Percentiles rank a stretch among this genome's conserved stretches.
Conservation (phyloP, 2,113 vertebrate genomes). For the Arvicanthis niloticus region DNA sequence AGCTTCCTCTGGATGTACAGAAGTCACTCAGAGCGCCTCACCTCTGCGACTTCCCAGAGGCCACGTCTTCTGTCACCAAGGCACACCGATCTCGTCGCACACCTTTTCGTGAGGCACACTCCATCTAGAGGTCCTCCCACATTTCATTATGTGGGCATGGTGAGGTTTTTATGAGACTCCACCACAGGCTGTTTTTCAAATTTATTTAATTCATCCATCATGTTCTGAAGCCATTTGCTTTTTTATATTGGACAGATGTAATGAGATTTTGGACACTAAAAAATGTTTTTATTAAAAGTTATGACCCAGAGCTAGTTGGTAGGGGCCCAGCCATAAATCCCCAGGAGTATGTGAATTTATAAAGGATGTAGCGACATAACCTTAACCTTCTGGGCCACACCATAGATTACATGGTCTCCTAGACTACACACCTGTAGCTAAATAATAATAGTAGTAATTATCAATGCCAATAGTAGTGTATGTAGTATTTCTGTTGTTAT, state of each 20-base stretch:
- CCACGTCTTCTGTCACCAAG: conserved; percentile 58
- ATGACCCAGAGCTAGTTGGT: conserved; percentile 82
- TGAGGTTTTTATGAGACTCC: conserved; percentile 78
- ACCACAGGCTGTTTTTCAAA: conserved; percentile 81
- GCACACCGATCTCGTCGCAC: too few species aligned
- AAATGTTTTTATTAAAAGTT: conserved; percentile 86
- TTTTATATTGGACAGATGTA: conserved; percentile 84
- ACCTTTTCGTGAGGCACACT: too few species aligned
- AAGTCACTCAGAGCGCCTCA: background rate
- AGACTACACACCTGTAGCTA: conserved; percentile 43
- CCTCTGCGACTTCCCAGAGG: conserved; percentile 18
- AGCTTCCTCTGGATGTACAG: background rate
- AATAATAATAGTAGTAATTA: background rate
- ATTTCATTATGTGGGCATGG: conserved; percentile 73
- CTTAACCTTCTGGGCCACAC: conserved; percentile 75
- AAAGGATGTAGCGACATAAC: conserved; percentile 64
- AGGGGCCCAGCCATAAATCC: conserved; percentile 80
- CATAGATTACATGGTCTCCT: conserved; percentile 56
- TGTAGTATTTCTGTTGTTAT: background rate
- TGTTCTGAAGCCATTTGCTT: conserved; percentile 82
- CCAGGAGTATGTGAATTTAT: conserved; percentile 74
- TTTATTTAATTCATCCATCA: conserved; percentile 86
- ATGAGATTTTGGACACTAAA: conserved; percentile 85
- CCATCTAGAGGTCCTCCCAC: conserved; percentile 53
- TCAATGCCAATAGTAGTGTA: background rate